A percentile compares a stretch with the other conserved stretches of the same genome.
Evolutionary conservation across 2,113 vertebrate genomes (phyloP).

Genomic region (Corynorhinus townsendii): DNA sequence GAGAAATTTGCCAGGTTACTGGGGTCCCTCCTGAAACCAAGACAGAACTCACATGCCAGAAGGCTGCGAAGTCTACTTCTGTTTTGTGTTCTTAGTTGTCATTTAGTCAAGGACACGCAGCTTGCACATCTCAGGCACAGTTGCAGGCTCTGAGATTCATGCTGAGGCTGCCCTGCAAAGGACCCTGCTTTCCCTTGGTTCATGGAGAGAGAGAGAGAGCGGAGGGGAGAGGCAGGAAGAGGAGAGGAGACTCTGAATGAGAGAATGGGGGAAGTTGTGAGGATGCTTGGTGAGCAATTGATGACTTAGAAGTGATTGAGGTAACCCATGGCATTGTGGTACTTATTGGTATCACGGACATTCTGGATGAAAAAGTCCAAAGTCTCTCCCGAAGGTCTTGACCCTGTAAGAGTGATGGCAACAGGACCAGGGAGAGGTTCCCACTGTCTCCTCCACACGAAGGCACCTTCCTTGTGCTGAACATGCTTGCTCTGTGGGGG

Average conservation of each 20-base stretch:
- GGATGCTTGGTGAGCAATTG: not conserved
- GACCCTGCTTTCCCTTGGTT: not conserved
- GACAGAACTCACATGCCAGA: not conserved
- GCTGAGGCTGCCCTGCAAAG: not conserved
- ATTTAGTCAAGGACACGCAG: not conserved
- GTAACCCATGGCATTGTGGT: not conserved
- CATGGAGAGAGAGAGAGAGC: not conserved
- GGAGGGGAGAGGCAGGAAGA: too few relatives aligned
- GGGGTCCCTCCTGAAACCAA: not conserved
- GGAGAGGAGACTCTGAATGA: not conserved
- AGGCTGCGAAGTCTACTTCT: not conserved
- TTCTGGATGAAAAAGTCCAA: not conserved
- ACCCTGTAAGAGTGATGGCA: fast-evolving
- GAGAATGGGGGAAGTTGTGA: not conserved
- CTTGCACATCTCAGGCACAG: not conserved
- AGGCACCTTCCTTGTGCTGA: too few relatives aligned
- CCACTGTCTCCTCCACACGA: not conserved
- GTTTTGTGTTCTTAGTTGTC: not conserved
- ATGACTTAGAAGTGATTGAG: not conserved
- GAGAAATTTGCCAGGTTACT: not conserved
- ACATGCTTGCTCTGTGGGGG: not conserved
- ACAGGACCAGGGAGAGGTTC: not conserved
- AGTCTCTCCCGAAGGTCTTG: not conserved
- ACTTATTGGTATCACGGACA: not conserved
- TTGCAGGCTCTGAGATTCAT: not conserved